Conservation (phyloP, 1,140 invertebrate species). For the Euura saliciscinereae region DNA sequence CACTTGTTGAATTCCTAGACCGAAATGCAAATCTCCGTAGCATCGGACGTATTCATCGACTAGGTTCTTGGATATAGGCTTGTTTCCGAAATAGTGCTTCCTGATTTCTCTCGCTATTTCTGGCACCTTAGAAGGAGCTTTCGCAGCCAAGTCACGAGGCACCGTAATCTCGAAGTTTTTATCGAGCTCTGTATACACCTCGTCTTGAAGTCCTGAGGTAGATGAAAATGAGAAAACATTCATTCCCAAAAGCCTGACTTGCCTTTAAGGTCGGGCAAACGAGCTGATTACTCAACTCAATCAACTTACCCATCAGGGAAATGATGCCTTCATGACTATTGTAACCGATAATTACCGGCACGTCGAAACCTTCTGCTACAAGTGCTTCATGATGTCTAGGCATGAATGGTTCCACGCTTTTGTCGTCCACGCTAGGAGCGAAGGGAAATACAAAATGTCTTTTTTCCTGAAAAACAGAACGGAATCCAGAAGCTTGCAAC, state of each 20-base stretch:
- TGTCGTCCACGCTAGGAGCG: constrained; percentile 28
- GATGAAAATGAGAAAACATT: constrained; percentile 21
- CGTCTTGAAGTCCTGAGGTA: constrained; percentile 34
- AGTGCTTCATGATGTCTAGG: constrained; percentile 34
- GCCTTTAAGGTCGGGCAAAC: constrained; percentile 46
- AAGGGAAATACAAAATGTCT: not conserved
- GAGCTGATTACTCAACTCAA: constrained; percentile 7
- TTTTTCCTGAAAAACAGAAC: not conserved
- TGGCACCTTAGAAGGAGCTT: constrained; percentile 21
- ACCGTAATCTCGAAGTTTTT: constrained; percentile 4
- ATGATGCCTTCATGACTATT: constrained; percentile 56
- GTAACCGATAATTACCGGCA: constrained; percentile 66
- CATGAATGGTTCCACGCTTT: constrained; percentile 40
- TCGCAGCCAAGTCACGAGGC: constrained; percentile 4
- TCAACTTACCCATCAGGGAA: constrained; percentile 44
- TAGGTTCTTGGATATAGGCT: constrained; percentile 8
- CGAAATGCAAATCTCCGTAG: constrained; percentile 9
- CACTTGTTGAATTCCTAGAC: constrained; percentile 21
- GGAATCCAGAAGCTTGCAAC: constrained; percentile 27
- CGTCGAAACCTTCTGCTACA: constrained; percentile 54
- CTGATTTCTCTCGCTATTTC: constrained; percentile 51
- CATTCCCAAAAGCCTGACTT: constrained; percentile 42
- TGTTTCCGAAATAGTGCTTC: constrained; percentile 48
- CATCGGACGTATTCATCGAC: constrained; percentile 10
- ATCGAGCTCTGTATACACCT: constrained; percentile 29